Evolutionary conservation across 2,888 invertebrate species (phyloP).

Genomic region (Omphaloscelis lunosa): DNA sequence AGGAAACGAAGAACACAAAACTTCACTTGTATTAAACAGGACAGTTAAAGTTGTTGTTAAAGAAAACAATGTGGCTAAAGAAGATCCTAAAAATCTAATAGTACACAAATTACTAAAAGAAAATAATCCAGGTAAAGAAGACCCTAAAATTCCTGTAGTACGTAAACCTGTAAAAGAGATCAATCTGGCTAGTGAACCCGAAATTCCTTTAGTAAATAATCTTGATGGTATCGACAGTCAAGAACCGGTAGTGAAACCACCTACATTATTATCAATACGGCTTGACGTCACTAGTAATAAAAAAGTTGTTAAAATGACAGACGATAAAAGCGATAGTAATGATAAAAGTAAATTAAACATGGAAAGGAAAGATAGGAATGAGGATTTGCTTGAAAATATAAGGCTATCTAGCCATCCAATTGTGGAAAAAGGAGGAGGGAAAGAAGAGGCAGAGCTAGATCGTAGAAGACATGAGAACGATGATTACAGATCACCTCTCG

Average conservation of each 20-base stretch:
- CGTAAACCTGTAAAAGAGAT: slow-evolving; percentile 76
- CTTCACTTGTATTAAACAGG: slow-evolving; percentile 24
- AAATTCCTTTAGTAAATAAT: slow-evolving; percentile 53
- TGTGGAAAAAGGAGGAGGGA: slow-evolving; percentile 66
- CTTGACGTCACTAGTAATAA: slow-evolving; percentile 80
- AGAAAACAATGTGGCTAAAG: slow-evolving; percentile 82
- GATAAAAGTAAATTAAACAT: slow-evolving; percentile 42
- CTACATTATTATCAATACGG: slow-evolving; percentile 77
- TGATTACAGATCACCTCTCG: slow-evolving; percentile 86
- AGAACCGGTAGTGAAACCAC: slow-evolving; percentile 36
- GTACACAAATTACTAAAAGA: slow-evolving; percentile 78
- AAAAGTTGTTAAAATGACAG: slow-evolving; percentile 79
- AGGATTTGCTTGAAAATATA: slow-evolving; percentile 49
- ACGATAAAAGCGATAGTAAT: slow-evolving; percentile 57
- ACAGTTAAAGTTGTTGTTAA: slow-evolving; percentile 69
- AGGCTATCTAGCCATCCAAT: slow-evolving; percentile 53
- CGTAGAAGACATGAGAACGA: slow-evolving; percentile 60
- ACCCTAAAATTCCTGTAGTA: slow-evolving; percentile 63
- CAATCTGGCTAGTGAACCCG: slow-evolving; percentile 73
- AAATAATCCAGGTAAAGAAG: slow-evolving; percentile 77
- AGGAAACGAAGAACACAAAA: slow-evolving; percentile 71
- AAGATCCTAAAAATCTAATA: slow-evolving; percentile 65
- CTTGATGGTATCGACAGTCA: slow-evolving; percentile 2
- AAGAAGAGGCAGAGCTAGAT: slow-evolving; percentile 32
- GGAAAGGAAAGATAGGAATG: slow-evolving; percentile 27